phyloP scores from a whole-genome alignment of 2,888 invertebrate genomes.

The Bellardia pandia region DNA sequence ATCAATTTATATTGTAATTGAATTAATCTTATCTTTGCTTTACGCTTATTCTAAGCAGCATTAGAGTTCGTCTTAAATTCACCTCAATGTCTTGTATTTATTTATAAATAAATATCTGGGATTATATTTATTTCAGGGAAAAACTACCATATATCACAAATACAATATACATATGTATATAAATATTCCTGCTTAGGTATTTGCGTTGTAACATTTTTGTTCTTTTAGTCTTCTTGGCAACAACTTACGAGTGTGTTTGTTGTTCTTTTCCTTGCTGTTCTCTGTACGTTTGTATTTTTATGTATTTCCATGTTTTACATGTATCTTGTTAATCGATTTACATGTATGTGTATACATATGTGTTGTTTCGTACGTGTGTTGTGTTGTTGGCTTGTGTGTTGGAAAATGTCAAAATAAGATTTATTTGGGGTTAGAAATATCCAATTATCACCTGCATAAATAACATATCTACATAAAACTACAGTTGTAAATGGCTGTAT shows the following conservation, averaged over 20 bases:
- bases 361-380: background rate
- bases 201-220: background rate
- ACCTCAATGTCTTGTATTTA: conserved; percentile 11
- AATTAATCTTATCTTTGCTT: conserved; percentile 6
- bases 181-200: conserved; percentile 1
- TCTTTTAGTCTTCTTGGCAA: conserved; percentile 4
- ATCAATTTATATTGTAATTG: conserved; percentile 42
- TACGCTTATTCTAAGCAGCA: background rate
- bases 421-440: conserved; percentile 71
- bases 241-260: background rate
- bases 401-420: conserved; percentile 70
- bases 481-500: background rate
- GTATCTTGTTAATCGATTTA: conserved; percentile 36
- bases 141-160: conserved; percentile 15
- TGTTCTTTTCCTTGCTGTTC: background rate
- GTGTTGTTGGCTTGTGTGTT: conserved; percentile 3
- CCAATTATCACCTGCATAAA: conserved; percentile 73
- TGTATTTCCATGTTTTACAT: conserved; percentile 24
- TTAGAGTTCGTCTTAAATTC: conserved; percentile 6
- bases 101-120: background rate
- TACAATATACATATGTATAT: background rate
- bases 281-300: background rate
- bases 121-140: background rate
- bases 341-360: background rate
- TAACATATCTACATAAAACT: conserved; percentile 50